These are phyloP conservation scores for Plectropomus leopardus DNA, from an alignment of 2,113 vertebrate genomes.

Conservation along the genomic window DNA sequence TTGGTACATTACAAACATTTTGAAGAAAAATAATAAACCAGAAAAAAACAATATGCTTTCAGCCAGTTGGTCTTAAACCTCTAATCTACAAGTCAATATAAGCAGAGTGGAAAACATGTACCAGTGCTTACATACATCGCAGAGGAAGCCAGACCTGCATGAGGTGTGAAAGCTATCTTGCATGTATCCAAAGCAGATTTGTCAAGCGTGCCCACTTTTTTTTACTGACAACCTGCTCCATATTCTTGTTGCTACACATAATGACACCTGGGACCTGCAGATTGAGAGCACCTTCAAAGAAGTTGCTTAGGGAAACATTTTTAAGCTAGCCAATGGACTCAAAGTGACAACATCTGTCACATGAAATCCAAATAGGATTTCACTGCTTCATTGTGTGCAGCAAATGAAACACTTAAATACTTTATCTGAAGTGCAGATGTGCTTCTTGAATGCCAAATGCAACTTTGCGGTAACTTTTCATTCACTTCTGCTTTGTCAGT, in stretches of 20 bases:
- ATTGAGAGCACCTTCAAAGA: background rate
- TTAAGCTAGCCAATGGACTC: too few species aligned
- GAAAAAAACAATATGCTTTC: too few species aligned
- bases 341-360: background rate
- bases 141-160: background rate
- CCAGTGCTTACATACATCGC: background rate
- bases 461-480: background rate
- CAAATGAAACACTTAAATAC: background rate
- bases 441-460: background rate
- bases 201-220: slow-evolving; percentile 9
- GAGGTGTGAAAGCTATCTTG: background rate
- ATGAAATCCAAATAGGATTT: background rate
- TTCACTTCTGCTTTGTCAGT: slow-evolving; percentile 42
- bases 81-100: too few species aligned
- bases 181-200: background rate
- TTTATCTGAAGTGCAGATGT: background rate
- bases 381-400: too few species aligned
- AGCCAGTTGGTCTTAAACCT: too few species aligned
- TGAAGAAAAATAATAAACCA: too few species aligned
- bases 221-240: background rate
- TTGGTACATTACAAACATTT: too few species aligned
- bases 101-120: background rate
- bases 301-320: background rate
- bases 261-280: background rate
- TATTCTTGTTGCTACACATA: background rate